Base-by-base conservation (phyloP, 1,140 invertebrate species). In the Campoletis sonorensis region DNA sequence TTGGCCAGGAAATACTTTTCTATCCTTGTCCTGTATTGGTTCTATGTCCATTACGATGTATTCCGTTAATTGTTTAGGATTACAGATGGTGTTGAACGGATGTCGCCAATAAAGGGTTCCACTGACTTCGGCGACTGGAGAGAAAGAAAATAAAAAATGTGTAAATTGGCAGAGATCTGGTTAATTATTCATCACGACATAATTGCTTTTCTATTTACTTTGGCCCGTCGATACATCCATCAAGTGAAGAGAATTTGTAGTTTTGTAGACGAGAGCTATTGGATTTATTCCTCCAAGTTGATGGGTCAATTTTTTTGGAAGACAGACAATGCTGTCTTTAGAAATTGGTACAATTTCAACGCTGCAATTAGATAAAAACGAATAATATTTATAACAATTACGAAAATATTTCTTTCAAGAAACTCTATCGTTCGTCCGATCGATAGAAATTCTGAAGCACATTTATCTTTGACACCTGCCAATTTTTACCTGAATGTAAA, bases 261-360 rank as follows among this genome's bases (percentile, higher is more conserved):
- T 97, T 89, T 97, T 95, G 85, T 96, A 93, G 18, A 99, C 96
- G 33, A 99, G 92, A 91, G 97, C 98, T 68, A 99, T 93, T 16
- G 97, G 96, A 64, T 95, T 96, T 87, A 99, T 98, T 81, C 97
- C 97, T n/a, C 98, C 98, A 8, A 99, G 91, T 82, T 96, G 95
- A 86, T 97, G 96, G 10, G 97, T 96, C 79, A 99, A 89, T 88
- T 97, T 96, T 88, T 96, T 95, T 5, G 98, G 95, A 15, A 99
- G 92, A 90, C 98, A 99, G 21, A 99, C 96, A 71, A 99, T 92
- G 89, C 98, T 98, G 90, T 99, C 97, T 90, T 99, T 99, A 37
- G 98, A 99, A 23, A 99, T 90, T 0, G 99, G 99, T 0, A 98
- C 97, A 88, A 99, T 97, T 91, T 99, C 98, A 79, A 99, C 95